These are phyloP conservation scores for Nomia melanderi DNA, from an alignment of 1,140 invertebrate genomes.

Conservation along the genomic window DNA sequence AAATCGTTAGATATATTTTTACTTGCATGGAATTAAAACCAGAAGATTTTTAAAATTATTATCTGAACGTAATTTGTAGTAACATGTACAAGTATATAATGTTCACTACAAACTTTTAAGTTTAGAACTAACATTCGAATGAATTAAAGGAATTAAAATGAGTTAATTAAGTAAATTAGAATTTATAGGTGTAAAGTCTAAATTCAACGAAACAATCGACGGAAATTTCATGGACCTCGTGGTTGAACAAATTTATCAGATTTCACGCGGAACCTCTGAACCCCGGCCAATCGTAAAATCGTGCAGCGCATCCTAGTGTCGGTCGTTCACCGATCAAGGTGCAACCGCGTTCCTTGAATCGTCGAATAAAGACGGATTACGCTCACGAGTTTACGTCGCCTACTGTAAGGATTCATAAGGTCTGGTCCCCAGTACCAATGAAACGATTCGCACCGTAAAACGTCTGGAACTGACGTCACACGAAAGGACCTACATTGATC, in stretches of 20 bases:
- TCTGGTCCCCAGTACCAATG: not conserved
- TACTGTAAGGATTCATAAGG: not conserved
- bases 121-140: no score
- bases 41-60: no score
- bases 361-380: conserved; percentile 14
- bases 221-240: no score
- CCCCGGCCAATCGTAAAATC: not conserved
- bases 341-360: no score
- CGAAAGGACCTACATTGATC: conserved; percentile 34
- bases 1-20: no score
- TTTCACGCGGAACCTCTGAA: not conserved
- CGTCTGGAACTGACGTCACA: conserved; percentile 43
- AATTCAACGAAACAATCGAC: not conserved
- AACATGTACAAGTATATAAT: no score
- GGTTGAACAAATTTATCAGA: not conserved
- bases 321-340: not conserved
- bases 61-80: no score
- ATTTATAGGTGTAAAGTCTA: no score
- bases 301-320: not conserved
- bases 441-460: conserved; percentile 32
- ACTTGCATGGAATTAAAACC: no score
- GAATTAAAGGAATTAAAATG: no score
- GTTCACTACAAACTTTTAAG: no score
- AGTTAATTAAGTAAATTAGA: no score
- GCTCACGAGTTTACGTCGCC: conserved; percentile 24